Evolutionary conservation across 2,888 invertebrate genomes (phyloP).

Genomic region (Trisateles emortualis): DNA sequence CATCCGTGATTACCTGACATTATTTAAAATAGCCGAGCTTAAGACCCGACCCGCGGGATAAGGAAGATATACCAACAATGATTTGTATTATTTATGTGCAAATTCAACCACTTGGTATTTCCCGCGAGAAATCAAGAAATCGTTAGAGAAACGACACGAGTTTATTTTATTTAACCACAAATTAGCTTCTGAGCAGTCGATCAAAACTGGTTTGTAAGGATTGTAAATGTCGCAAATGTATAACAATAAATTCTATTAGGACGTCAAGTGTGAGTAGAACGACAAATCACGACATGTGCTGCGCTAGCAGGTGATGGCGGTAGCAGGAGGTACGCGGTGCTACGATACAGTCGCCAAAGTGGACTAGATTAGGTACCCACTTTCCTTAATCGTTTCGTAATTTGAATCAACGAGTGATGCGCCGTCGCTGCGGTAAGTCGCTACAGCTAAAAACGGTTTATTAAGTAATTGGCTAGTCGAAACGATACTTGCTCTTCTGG

Average conservation of each 20-base stretch:
- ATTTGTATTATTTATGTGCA: constrained; percentile 47
- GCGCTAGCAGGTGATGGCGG: too few species aligned
- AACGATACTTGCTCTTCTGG: constrained; percentile 4
- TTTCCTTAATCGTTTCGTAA: constrained; percentile 15
- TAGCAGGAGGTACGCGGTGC: too few species aligned
- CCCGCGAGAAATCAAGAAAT: constrained; percentile 51
- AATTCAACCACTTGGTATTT: constrained; percentile 42
- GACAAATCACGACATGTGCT: too few species aligned
- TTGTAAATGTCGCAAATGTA: constrained; percentile 6
- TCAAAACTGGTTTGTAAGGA: constrained; percentile 27
- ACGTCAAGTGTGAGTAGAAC: too few species aligned
- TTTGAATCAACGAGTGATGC: constrained; percentile 4
- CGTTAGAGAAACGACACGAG: constrained; percentile 26
- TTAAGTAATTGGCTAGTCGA: neutral
- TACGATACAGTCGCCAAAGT: too few species aligned
- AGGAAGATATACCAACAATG: constrained; percentile 25
- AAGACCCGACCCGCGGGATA: constrained; percentile 23
- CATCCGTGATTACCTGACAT: constrained; percentile 39
- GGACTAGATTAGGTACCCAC: too few species aligned
- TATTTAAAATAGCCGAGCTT: constrained; percentile 33
- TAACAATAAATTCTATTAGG: too few species aligned
- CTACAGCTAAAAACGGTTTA: constrained; percentile 1
- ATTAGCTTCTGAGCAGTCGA: constrained; percentile 21
- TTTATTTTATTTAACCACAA: constrained; percentile 25
- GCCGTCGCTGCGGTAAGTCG: constrained; percentile 4